Conservation (phyloP, 2,797 vertebrate genomes). For the Enteromius radiatus region DNA sequence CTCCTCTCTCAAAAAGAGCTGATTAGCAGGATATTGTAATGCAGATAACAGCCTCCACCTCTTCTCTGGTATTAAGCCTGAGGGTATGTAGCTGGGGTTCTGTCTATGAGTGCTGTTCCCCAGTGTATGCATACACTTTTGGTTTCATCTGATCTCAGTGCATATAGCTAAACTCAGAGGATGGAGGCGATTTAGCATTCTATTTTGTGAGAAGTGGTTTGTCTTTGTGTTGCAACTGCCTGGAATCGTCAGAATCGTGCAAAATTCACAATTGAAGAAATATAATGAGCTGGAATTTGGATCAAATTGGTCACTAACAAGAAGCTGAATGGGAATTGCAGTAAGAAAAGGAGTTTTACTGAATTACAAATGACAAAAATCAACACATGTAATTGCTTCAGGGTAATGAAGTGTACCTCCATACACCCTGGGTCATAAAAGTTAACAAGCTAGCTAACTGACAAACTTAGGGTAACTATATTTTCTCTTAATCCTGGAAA, state of each 20-base stretch:
- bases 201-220: slow-evolving; percentile 32
- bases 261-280: neutral
- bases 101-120: slow-evolving; percentile 45
- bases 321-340: neutral
- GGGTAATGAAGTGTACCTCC: neutral
- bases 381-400: neutral
- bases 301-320: neutral
- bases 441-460: neutral
- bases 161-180: slow-evolving; percentile 34
- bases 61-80: slow-evolving; percentile 43
- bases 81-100: slow-evolving; percentile 45
- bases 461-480: neutral
- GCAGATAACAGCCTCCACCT: slow-evolving; percentile 51
- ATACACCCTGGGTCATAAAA: neutral
- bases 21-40: slow-evolving; percentile 60
- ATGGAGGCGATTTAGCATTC: slow-evolving; percentile 23
- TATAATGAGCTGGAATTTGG: neutral
- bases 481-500: neutral
- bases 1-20: slow-evolving; percentile 50
- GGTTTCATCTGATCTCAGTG: slow-evolving; percentile 51
- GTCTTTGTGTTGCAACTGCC: slow-evolving; percentile 7
- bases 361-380: neutral
- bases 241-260: neutral
- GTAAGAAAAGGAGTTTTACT: neutral
- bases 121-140: slow-evolving; percentile 38